Percentiles rank a stretch among this genome's conserved stretches.
phyloP scores from a whole-genome alignment of 2,797 vertebrate species.

The Anas georgica region DNA sequence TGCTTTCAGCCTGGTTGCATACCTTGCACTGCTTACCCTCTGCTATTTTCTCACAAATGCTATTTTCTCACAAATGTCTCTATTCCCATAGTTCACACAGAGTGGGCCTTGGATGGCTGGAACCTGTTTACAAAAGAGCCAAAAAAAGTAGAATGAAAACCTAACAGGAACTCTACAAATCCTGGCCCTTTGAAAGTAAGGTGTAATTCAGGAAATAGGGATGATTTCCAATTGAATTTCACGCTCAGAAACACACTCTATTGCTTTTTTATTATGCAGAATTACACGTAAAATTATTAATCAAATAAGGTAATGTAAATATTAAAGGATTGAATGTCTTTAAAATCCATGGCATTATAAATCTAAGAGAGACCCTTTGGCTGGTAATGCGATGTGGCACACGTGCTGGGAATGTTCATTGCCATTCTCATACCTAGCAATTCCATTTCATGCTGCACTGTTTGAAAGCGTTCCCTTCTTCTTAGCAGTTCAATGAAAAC shows the following conservation, averaged over 20 bases:
- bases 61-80: background rate
- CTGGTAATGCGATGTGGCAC: background rate
- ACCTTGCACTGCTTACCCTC: background rate
- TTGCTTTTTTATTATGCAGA: background rate
- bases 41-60: background rate
- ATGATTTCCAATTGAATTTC: background rate
- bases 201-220: background rate
- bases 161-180: background rate
- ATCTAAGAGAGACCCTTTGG: background rate
- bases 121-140: background rate
- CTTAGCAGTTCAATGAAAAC: background rate
- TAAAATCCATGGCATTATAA: slow-evolving; percentile 15
- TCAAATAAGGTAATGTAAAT: background rate
- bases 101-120: too few relatives aligned
- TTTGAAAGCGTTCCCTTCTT: background rate
- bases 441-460: background rate
- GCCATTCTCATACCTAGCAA: background rate
- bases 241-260: background rate
- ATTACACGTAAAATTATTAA: background rate
- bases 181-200: background rate
- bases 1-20: background rate
- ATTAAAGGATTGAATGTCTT: background rate
- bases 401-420: background rate
- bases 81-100: too few relatives aligned
- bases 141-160: background rate